A percentile compares a stretch with the other conserved stretches of the same genome.
These are phyloP conservation scores for Neofelis nebulosa DNA, from an alignment of 2,113 vertebrate genomes.

Conservation along the genomic window DNA sequence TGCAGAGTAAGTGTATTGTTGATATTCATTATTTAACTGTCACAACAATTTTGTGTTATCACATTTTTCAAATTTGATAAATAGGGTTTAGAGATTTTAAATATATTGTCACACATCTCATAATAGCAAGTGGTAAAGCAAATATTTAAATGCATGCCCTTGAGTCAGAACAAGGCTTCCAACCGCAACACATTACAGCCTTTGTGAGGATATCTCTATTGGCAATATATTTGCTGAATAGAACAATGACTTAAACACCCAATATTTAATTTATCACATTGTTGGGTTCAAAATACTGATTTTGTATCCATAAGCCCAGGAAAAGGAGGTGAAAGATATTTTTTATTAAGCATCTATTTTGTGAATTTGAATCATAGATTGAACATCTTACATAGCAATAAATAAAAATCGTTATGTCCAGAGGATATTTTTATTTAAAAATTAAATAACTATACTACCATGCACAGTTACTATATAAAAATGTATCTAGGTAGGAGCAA, in stretches of 20 bases:
- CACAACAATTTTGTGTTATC: not conserved
- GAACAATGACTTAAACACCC: not conserved
- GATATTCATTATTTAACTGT: not conserved
- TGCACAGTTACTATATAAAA: not conserved
- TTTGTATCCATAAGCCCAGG: not conserved
- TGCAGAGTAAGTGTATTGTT: not conserved
- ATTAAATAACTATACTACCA: not conserved
- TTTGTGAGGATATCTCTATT: not conserved
- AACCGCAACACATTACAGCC: not conserved
- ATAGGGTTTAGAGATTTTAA: not conserved
- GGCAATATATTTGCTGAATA: not conserved
- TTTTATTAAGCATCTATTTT: not conserved
- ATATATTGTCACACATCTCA: not conserved
- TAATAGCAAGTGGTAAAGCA: not conserved
- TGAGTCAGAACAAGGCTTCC: not conserved
- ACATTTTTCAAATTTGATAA: not conserved
- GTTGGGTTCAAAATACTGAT: not conserved
- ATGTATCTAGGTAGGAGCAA: not conserved
- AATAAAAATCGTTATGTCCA: not conserved
- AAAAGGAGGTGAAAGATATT: not conserved
- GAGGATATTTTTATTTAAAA: not conserved
- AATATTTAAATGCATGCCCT: not conserved
- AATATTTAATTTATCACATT: not conserved
- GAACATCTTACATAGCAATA: not conserved
- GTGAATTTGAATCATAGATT: not conserved